Percentiles rank a stretch among this genome's conserved stretches.
Evolutionary conservation across 2,797 vertebrate species (phyloP).

Genomic region (Hydrocynus forskahlii): DNA sequence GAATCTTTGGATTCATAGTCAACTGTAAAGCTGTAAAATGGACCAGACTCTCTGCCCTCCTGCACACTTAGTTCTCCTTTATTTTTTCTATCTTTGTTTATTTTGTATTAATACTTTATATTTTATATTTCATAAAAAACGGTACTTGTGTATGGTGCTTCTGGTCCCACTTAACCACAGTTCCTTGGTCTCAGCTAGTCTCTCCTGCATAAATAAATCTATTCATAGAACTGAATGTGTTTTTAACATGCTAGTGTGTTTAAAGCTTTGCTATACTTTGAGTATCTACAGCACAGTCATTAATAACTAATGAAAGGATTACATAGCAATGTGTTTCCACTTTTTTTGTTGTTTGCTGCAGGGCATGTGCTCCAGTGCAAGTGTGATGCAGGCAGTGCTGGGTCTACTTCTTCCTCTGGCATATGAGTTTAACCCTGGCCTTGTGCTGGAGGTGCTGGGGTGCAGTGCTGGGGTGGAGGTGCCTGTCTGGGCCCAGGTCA

Average conservation of each 20-base stretch:
- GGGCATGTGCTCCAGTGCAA: constrained; percentile 63
- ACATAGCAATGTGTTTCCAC: too few relatives aligned
- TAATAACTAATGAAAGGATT: background rate
- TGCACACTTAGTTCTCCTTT: too few relatives aligned
- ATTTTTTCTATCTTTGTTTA: too few relatives aligned
- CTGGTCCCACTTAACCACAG: too few relatives aligned
- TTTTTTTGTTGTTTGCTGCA: constrained; percentile 45
- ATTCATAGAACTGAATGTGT: background rate
- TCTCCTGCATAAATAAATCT: too few relatives aligned
- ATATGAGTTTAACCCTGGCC: constrained; percentile 73
- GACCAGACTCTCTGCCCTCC: too few relatives aligned
- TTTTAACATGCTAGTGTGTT: background rate
- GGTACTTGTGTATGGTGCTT: too few relatives aligned
- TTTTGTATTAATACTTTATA: too few relatives aligned
- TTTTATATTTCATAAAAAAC: too few relatives aligned
- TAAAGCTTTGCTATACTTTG: background rate
- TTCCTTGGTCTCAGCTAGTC: too few relatives aligned
- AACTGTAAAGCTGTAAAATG: too few relatives aligned
- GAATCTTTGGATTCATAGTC: too few relatives aligned
- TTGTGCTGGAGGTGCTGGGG: constrained; percentile 70
- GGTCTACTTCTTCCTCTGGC: constrained; percentile 75
- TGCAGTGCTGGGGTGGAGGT: constrained; percentile 46
- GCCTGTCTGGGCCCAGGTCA: constrained; percentile 73
- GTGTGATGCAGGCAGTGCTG: constrained; percentile 69
- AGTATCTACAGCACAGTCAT: background rate